Percentiles rank a stretch among this genome's conserved stretches.
These are phyloP conservation scores for Xiphydria camelus DNA, from an alignment of 2,888 invertebrate genomes.

Conservation along the genomic window DNA sequence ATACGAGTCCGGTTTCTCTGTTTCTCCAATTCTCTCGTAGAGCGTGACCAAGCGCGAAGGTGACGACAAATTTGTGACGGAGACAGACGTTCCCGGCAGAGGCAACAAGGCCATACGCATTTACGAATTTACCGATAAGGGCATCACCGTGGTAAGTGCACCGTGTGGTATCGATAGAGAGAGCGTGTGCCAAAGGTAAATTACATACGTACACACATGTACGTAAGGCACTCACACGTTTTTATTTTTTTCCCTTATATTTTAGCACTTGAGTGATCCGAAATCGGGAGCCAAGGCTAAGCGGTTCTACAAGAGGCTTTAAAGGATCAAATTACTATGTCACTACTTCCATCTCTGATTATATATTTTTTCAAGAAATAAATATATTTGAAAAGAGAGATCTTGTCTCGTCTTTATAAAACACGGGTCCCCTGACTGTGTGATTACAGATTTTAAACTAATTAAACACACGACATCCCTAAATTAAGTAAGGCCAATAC, in stretches of 20 bases:
- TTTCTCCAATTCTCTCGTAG: slow-evolving; percentile 27
- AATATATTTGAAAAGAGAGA: too few species aligned
- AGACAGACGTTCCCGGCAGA: slow-evolving; percentile 38
- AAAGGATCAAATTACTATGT: slow-evolving; percentile 24
- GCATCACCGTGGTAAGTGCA: slow-evolving; percentile 48
- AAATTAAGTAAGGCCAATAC: too few species aligned
- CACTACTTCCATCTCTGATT: too few species aligned
- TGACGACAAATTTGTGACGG: slow-evolving; percentile 42
- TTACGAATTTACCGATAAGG: slow-evolving; percentile 50
- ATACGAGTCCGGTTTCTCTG: background rate
- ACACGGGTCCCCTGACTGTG: too few species aligned
- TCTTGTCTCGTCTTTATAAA: too few species aligned
- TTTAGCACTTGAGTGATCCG: slow-evolving; percentile 41
- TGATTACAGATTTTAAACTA: too few species aligned
- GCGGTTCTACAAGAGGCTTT: slow-evolving; percentile 47
- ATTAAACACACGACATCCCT: too few species aligned
- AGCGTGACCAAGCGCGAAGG: slow-evolving; percentile 45
- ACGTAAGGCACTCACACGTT: too few species aligned
- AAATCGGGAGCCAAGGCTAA: slow-evolving; percentile 38
- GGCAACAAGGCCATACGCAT: slow-evolving; percentile 42
- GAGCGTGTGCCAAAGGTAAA: too few species aligned
- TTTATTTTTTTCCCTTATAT: slow-evolving; percentile 12
- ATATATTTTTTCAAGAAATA: slow-evolving; percentile 13
- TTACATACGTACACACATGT: too few species aligned
- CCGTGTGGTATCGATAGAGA: too few species aligned